These are phyloP conservation scores for Eristalis pertinax DNA, from an alignment of 2,888 invertebrate genomes.

Conservation along the genomic window DNA sequence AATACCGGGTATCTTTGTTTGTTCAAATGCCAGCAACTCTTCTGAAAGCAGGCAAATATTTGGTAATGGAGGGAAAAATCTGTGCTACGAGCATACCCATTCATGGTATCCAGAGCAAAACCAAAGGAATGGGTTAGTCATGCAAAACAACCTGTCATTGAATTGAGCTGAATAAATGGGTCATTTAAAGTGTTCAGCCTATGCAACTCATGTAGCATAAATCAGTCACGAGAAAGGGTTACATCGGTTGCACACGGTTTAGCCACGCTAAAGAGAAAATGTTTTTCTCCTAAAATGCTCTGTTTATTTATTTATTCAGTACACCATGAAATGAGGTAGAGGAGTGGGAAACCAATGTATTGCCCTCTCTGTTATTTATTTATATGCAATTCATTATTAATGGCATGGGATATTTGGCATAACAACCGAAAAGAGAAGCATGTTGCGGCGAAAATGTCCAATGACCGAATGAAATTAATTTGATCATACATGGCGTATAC, in stretches of 20 bases:
- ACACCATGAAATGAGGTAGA: not conserved
- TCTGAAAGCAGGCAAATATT: slow-evolving; percentile 1
- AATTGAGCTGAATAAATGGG: slow-evolving; percentile 24
- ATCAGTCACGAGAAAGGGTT: slow-evolving; percentile 8
- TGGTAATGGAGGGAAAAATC: not conserved
- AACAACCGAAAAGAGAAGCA: not conserved
- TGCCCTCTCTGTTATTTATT: slow-evolving; percentile 9
- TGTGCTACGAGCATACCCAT: not conserved
- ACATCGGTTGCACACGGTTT: slow-evolving; percentile 24
- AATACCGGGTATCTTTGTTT: slow-evolving; percentile 14
- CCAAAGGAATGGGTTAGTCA: not conserved
- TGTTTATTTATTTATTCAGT: slow-evolving; percentile 28
- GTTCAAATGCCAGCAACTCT: not conserved
- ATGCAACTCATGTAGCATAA: slow-evolving; percentile 23
- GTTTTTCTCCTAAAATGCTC: slow-evolving; percentile 14
- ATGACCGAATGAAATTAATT: not conserved
- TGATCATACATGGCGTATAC: slow-evolving; percentile 27
- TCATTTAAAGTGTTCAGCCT: slow-evolving; percentile 21
- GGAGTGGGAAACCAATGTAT: not conserved
- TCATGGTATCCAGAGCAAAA: not conserved
- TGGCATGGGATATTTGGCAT: slow-evolving; percentile 12
- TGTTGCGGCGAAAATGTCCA: not conserved
- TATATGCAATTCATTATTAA: slow-evolving; percentile 22
- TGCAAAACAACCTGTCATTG: slow-evolving; percentile 2
- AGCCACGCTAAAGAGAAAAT: not conserved